Conservation (phyloP, 2,888 invertebrate species). For the Nesidiocoris tenuis region DNA sequence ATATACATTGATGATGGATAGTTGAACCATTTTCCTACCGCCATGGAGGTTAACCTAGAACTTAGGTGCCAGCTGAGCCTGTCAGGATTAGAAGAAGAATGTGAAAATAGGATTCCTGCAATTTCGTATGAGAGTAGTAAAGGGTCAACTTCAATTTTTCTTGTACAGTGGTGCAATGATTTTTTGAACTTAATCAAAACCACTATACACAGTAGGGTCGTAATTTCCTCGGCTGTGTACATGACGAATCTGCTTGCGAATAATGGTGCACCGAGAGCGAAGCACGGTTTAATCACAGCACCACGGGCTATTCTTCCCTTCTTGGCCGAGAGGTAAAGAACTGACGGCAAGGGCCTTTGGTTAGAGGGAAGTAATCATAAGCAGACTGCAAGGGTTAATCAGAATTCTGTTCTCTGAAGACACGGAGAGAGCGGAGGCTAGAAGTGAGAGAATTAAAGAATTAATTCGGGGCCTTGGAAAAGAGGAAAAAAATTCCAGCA, state of each 20-base stretch:
- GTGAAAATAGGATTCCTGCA: too few species aligned
- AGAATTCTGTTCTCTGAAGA: neutral
- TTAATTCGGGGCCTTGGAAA: constrained; percentile 16
- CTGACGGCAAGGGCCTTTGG: constrained; percentile 3
- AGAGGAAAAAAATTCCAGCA: constrained; percentile 11
- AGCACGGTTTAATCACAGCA: neutral
- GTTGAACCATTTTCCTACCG: too few species aligned
- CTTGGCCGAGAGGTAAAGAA: neutral
- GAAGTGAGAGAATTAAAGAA: constrained; percentile 10
- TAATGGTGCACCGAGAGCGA: neutral
- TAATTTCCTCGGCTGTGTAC: neutral
- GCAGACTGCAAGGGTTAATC: constrained; percentile 5
- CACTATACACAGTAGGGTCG: too few species aligned
- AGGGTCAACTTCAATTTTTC: too few species aligned
- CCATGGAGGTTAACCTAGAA: too few species aligned
- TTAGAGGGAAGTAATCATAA: neutral
- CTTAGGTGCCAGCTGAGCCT: too few species aligned
- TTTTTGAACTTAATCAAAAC: too few species aligned
- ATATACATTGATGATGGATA: too few species aligned
- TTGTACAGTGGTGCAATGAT: too few species aligned
- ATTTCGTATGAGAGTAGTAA: too few species aligned
- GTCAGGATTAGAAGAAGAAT: too few species aligned
- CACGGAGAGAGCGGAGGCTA: constrained; percentile 3
- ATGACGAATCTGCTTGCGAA: neutral
- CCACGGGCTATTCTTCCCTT: neutral